Evolutionary conservation across 2,113 vertebrate species (phyloP).

Genomic region (Seriola aureovittata): DNA sequence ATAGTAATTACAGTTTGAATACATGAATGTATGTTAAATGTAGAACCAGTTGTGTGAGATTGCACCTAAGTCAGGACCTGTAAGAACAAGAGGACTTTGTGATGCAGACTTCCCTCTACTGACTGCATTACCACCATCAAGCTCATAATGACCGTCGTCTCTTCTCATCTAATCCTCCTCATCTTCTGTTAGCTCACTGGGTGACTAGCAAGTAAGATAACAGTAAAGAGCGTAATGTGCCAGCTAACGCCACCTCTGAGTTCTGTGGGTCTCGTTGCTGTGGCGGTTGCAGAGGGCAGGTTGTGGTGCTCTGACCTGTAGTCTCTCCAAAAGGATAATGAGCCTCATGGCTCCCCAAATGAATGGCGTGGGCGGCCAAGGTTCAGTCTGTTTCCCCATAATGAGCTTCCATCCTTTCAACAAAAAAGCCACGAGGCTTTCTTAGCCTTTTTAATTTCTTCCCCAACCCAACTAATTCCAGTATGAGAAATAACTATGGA

Average conservation of each 20-base stretch:
- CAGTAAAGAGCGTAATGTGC: constrained; percentile 42
- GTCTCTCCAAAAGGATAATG: constrained; percentile 81
- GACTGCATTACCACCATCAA: constrained; percentile 60
- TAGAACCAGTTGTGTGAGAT: not conserved
- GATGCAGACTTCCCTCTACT: constrained; percentile 52
- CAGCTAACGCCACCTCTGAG: constrained; percentile 54
- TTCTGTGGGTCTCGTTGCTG: constrained; percentile 68
- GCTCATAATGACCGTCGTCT: constrained; percentile 55
- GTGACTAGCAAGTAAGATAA: constrained; percentile 58
- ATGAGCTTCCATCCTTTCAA: constrained; percentile 73
- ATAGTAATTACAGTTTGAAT: not conserved
- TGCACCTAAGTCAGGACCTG: constrained; percentile 47
- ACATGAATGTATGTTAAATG: not conserved
- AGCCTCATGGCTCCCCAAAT: constrained; percentile 78
- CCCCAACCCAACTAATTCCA: constrained; percentile 22
- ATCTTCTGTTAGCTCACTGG: constrained; percentile 21
- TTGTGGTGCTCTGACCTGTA: constrained; percentile 76
- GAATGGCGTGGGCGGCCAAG: constrained; percentile 70
- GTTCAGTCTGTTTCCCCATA: constrained; percentile 73
- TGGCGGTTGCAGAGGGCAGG: constrained; percentile 68
- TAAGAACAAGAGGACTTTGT: constrained; percentile 33
- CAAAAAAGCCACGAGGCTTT: constrained; percentile 58
- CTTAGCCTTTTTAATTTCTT: constrained; percentile 59
- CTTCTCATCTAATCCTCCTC: constrained; percentile 48
- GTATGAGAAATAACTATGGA: constrained; percentile 60